Percentiles rank a stretch among this genome's conserved stretches.
Conservation (phyloP, 1,140 invertebrate genomes). For the Hyles euphorbiae region DNA sequence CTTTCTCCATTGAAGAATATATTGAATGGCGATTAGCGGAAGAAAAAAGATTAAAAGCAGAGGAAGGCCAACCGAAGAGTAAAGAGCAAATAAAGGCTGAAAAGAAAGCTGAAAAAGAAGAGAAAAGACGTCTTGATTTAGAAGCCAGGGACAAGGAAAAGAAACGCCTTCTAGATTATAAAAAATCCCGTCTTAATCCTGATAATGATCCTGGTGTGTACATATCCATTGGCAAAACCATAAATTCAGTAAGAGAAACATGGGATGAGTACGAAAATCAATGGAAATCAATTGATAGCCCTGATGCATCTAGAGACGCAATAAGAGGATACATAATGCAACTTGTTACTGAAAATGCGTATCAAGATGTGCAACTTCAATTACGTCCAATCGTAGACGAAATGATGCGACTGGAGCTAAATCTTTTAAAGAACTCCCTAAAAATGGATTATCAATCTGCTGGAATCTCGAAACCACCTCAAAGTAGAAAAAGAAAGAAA, state of each 20-base stretch:
- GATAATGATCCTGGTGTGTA: conserved; percentile 63
- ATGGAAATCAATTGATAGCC: conserved; percentile 48
- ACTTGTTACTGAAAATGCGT: conserved; percentile 52
- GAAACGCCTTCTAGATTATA: conserved; percentile 54
- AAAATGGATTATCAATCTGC: conserved; percentile 43
- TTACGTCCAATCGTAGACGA: conserved; percentile 62
- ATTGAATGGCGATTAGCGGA: conserved; percentile 51
- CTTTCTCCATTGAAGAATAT: conserved; percentile 59
- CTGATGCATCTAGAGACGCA: conserved; percentile 38
- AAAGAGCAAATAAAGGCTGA: conserved; percentile 67
- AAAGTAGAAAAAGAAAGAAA: conserved; percentile 51
- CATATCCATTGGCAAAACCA: conserved; percentile 33
- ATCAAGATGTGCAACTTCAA: conserved; percentile 48
- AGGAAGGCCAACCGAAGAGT: conserved; percentile 43
- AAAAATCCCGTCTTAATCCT: conserved; percentile 56
- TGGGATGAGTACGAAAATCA: conserved; percentile 53
- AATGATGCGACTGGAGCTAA: conserved; percentile 60
- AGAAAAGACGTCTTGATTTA: conserved; percentile 45
- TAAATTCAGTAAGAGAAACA: conserved; percentile 33
- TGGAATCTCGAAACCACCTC: conserved; percentile 37
- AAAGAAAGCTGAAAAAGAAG: conserved; percentile 45
- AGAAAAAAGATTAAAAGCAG: conserved; percentile 54
- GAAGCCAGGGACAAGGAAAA: conserved; percentile 52
- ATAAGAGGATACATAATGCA: conserved; percentile 52
- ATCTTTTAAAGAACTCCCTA: conserved; percentile 46